Conservation (phyloP, 2,113 vertebrate species). For the Turdus rufiventris region DNA sequence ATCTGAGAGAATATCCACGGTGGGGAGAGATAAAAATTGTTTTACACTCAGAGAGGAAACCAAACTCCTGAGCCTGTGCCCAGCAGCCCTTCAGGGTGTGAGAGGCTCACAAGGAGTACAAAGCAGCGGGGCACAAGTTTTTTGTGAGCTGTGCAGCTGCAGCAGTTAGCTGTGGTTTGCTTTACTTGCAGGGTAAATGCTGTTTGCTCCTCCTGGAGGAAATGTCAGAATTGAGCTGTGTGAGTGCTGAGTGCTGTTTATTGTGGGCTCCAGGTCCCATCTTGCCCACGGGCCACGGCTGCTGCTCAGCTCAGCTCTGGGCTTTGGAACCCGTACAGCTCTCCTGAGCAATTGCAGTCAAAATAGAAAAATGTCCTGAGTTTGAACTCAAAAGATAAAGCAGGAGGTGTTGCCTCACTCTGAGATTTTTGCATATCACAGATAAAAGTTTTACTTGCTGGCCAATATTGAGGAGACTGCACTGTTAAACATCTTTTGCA, state of each 20-base stretch:
- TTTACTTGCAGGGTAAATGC: neutral
- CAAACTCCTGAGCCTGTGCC: neutral
- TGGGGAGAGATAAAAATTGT: neutral
- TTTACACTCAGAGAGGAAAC: neutral
- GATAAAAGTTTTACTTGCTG: neutral
- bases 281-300: neutral
- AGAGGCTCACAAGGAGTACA: neutral
- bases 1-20: neutral
- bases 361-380: neutral
- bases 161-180: neutral
- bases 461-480: neutral
- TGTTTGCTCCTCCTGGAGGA: neutral
- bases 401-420: neutral
- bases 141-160: neutral
- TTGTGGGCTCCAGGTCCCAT: neutral
- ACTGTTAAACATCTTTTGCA: neutral
- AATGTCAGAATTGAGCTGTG: neutral
- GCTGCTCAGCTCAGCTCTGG: neutral
- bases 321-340: neutral
- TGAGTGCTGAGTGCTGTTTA: neutral
- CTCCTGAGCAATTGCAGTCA: neutral
- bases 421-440: neutral
- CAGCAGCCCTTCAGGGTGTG: neutral
- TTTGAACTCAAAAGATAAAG: neutral
- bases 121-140: neutral